Evolutionary conservation across 2,113 vertebrate species (phyloP).

Genomic region (Steatornis caripensis): DNA sequence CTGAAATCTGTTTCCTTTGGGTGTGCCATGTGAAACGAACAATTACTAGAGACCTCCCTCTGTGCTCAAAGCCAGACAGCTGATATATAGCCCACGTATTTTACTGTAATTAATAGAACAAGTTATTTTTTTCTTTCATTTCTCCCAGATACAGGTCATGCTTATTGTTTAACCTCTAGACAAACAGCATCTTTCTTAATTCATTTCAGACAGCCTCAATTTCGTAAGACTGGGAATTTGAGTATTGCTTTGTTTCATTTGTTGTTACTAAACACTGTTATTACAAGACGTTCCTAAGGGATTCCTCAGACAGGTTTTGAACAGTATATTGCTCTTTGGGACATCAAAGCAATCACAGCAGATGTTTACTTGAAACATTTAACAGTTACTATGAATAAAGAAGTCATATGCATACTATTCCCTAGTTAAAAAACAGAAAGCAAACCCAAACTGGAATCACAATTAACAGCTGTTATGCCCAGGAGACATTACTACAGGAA

Average conservation of each 20-base stretch:
- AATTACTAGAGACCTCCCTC: not conserved
- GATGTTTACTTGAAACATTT: constrained; percentile 22
- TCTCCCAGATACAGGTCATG: not conserved
- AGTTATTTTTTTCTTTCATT: not conserved
- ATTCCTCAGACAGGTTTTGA: not conserved
- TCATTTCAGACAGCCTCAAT: not conserved
- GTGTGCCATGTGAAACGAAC: not conserved
- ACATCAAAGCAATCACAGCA: not conserved
- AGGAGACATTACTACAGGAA: not conserved
- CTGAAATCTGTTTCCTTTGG: not conserved
- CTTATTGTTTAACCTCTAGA: not conserved
- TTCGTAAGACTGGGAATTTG: not conserved
- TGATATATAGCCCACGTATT: not conserved
- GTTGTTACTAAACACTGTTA: not conserved
- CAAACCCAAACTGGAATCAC: not conserved
- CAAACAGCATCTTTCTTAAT: not conserved
- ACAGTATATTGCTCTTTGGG: not conserved
- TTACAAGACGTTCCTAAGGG: not conserved
- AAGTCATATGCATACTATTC: not conserved
- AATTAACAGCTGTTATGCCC: not conserved
- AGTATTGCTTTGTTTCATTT: not conserved
- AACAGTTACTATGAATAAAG: not conserved
- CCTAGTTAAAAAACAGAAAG: not conserved
- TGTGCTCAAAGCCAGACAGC: not conserved
- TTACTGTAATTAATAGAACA: not conserved